These are phyloP conservation scores for Hemicentrotus pulcherrimus DNA, from an alignment of 35 echinoderm and acorn worm species.

Conservation along the genomic window DNA sequence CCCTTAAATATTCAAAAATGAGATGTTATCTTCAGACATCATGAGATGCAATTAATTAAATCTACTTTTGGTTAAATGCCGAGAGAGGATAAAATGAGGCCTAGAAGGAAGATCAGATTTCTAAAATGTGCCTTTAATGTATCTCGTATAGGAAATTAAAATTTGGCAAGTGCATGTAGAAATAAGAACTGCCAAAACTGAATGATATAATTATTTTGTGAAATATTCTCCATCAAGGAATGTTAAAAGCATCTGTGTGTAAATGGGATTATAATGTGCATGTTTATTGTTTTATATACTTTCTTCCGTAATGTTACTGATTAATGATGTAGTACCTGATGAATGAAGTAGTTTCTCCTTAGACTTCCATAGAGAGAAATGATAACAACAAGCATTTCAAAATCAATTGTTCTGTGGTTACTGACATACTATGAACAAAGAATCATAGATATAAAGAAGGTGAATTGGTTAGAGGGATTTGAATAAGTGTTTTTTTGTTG, in stretches of 20 bases:
- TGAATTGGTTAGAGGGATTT: too few species aligned
- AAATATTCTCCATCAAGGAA: neutral
- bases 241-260: neutral
- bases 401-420: too few species aligned
- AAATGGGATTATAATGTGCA: neutral
- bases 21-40: neutral
- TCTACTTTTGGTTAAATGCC: neutral
- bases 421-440: too few species aligned
- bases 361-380: too few species aligned
- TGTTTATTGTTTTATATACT: neutral
- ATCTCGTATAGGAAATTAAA: neutral
- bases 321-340: too few species aligned
- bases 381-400: too few species aligned
- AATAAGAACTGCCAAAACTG: neutral
- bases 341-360: too few species aligned
- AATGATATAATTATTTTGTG: neutral
- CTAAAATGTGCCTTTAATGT: neutral
- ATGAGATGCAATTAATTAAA: neutral
- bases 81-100: neutral
- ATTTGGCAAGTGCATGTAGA: neutral
- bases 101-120: neutral
- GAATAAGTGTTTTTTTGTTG: too few species aligned
- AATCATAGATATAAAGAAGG: too few species aligned
- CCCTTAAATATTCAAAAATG: neutral
- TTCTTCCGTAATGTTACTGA: too few species aligned